These are phyloP conservation scores for Potorous gilbertii DNA, from an alignment of 2,797 vertebrate genomes.

Conservation along the genomic window DNA sequence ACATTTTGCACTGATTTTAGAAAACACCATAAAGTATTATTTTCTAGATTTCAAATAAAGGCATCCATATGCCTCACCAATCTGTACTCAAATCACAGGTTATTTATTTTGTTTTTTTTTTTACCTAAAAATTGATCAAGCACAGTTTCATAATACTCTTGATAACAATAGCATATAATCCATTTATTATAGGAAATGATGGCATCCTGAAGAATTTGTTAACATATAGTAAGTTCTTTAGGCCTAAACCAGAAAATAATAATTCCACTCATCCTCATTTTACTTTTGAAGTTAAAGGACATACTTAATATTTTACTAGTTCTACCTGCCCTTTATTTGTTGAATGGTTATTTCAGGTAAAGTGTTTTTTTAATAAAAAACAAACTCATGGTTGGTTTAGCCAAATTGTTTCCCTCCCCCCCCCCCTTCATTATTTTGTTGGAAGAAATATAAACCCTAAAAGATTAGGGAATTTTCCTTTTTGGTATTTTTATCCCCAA, in stretches of 20 bases:
- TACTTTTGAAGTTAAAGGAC: not conserved
- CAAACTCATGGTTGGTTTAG: not conserved
- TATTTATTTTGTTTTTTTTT: not conserved
- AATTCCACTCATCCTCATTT: conserved; percentile 10
- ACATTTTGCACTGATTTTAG: conserved; percentile 45
- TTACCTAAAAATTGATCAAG: conserved; percentile 31
- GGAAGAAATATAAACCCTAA: not conserved
- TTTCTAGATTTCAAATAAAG: conserved; percentile 44
- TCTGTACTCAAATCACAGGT: conserved; percentile 28
- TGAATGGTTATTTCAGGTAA: not conserved
- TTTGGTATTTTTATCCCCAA: not conserved
- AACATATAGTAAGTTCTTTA: conserved; percentile 43
- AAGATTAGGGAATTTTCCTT: not conserved
- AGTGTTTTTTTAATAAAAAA: not conserved
- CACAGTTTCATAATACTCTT: conserved; percentile 47
- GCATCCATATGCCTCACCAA: not conserved
- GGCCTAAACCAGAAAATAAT: conserved; percentile 27
- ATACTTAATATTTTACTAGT: not conserved
- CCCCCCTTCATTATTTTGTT: not conserved
- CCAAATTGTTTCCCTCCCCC: rapidly evolving
- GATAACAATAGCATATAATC: conserved; percentile 16
- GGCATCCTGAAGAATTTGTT: conserved; percentile 45
- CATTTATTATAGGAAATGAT: conserved; percentile 27
- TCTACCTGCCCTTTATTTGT: not conserved
- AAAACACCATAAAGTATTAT: conserved; percentile 51